Percentiles rank a stretch among this genome's conserved stretches.
These are phyloP conservation scores for Torymus texanus DNA, from an alignment of 2,888 invertebrate genomes.

Conservation along the genomic window DNA sequence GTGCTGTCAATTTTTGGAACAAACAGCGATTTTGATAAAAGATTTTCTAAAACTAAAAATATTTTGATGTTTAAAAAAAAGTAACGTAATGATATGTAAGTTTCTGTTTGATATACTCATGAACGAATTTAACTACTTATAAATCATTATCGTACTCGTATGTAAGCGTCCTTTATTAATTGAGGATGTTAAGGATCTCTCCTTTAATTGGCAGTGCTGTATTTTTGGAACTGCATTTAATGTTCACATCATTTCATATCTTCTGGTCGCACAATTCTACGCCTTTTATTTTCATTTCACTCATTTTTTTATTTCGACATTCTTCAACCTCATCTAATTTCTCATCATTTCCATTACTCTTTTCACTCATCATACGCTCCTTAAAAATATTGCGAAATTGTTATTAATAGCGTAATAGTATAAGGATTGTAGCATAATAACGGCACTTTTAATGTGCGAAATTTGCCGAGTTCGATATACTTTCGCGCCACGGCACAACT, in stretches of 20 bases:
- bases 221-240: constrained; percentile 26
- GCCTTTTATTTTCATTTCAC: constrained; percentile 32
- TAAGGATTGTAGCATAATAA: constrained; percentile 37
- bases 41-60: constrained; percentile 42
- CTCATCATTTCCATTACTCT: constrained; percentile 9
- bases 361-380: constrained; percentile 4
- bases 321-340: not conserved
- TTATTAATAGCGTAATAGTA: constrained; percentile 33
- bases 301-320: not conserved
- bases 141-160: constrained; percentile 14
- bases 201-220: constrained; percentile 43
- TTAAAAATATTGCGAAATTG: constrained; percentile 21
- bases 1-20: constrained; percentile 49
- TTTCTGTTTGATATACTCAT: constrained; percentile 30
- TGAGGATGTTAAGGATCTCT: constrained; percentile 5
- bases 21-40: constrained; percentile 42
- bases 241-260: constrained; percentile 29
- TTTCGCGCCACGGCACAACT: constrained; percentile 19
- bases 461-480: constrained; percentile 16
- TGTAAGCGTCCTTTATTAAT: not conserved
- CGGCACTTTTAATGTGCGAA: constrained; percentile 23
- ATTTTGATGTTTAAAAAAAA: constrained; percentile 39
- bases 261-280: constrained; percentile 49
- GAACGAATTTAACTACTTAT: constrained; percentile 33
- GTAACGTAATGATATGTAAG: constrained; percentile 12